A percentile compares a stretch with the other conserved stretches of the same genome.
phyloP scores from a whole-genome alignment of 1,140 invertebrate species.

The Atopsyche davidsoni region DNA sequence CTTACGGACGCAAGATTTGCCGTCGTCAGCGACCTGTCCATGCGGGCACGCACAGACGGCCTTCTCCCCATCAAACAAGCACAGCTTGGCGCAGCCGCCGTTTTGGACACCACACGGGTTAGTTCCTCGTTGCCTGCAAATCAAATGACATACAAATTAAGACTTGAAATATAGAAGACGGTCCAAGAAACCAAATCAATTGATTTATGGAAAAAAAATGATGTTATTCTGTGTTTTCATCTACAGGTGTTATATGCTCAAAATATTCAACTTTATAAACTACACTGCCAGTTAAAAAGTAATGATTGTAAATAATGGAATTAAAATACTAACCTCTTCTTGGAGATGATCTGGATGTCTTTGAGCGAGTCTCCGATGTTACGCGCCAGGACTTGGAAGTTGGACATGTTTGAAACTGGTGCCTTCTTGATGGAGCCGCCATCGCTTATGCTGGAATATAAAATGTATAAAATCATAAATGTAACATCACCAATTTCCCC shows the following conservation, averaged over 20 bases:
- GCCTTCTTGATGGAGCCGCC: conserved; percentile 62
- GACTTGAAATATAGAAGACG: no score
- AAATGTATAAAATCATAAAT: no score
- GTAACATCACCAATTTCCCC: no score
- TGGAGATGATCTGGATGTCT: conserved; percentile 61
- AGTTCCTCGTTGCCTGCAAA: conserved; percentile 46
- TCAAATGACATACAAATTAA: background rate
- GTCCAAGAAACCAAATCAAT: no score
- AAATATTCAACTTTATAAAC: no score
- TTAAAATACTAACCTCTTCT: conserved; percentile 32
- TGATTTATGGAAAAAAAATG: no score
- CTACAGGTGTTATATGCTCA: no score
- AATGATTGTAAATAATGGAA: no score
- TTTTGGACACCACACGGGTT: conserved; percentile 64
- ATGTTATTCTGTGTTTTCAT: no score
- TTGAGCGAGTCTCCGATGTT: conserved; percentile 63
- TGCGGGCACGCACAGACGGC: conserved; percentile 69
- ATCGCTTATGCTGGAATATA: conserved; percentile 49
- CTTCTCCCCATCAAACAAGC: conserved; percentile 65
- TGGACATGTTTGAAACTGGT: conserved; percentile 52
- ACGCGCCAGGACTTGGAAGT: conserved; percentile 50
- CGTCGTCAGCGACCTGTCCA: conserved; percentile 59
- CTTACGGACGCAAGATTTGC: conserved; percentile 55
- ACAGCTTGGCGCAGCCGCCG: conserved; percentile 74
- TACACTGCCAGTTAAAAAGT: no score